These are phyloP conservation scores for Bolinopsis microptera DNA, from an alignment of 37 sponge, comb jelly and placozoan genomes.

Conservation along the genomic window DNA sequence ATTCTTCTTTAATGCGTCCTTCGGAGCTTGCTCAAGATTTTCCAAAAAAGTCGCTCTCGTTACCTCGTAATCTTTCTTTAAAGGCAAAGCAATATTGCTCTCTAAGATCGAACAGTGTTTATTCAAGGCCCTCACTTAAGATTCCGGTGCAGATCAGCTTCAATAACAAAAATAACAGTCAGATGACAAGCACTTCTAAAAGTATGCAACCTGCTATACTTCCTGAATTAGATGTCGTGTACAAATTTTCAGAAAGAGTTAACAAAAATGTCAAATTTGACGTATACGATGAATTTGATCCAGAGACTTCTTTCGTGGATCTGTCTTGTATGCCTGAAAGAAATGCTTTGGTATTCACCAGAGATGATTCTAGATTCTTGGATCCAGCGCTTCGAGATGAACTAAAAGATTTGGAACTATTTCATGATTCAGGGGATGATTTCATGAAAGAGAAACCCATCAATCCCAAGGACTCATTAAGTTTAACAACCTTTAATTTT, in stretches of 20 bases:
- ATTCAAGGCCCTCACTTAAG: neutral
- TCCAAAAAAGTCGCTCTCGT: no score
- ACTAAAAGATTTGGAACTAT: neutral
- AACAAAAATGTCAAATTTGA: neutral
- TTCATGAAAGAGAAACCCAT: neutral
- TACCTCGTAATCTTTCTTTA: neutral
- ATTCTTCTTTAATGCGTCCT: no score
- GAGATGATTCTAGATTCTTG: neutral
- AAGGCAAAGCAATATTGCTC: neutral
- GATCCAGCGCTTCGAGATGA: neutral
- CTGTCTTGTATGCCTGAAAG: neutral
- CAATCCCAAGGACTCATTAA: neutral
- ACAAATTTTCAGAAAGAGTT: neutral
- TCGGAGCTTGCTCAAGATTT: no score
- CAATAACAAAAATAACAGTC: neutral
- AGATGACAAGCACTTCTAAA: no score
- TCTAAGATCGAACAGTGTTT: neutral
- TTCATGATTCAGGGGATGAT: neutral
- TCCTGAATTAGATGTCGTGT: neutral
- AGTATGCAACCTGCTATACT: no score
- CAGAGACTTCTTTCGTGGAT: neutral
- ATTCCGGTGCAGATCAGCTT: neutral
- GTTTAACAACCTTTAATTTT: no score
- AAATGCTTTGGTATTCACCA: neutral
- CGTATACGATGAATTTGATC: neutral